Evolutionary conservation across 2,888 invertebrate genomes (phyloP).

Genomic region (Melinaea menophilus): DNA sequence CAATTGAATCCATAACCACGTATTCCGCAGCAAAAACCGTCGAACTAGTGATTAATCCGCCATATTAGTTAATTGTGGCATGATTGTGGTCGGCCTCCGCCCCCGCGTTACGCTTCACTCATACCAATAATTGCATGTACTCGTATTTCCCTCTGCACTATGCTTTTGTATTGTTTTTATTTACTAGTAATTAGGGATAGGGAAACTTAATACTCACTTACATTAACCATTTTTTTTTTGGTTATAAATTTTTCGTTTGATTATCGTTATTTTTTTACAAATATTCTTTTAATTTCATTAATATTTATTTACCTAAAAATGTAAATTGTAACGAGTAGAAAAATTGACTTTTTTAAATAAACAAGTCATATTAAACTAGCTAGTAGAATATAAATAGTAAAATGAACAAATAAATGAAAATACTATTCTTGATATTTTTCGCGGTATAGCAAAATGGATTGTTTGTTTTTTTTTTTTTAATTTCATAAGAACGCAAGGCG

Average conservation of each 20-base stretch:
- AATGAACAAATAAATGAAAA: too few relatives aligned
- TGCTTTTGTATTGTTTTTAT: slow-evolving; percentile 24
- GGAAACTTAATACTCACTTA: too few relatives aligned
- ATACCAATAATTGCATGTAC: slow-evolving; percentile 37
- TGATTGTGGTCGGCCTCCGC: slow-evolving; percentile 42
- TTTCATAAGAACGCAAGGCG: slow-evolving; percentile 41
- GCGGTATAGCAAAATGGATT: neutral
- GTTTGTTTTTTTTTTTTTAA: slow-evolving; percentile 27
- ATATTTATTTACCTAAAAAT: too few relatives aligned
- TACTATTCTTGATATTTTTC: too few relatives aligned
- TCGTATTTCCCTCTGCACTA: slow-evolving; percentile 18
- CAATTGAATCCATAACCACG: slow-evolving; percentile 15
- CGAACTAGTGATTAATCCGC: slow-evolving; percentile 57
- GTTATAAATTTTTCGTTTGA: too few relatives aligned
- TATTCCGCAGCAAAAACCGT: slow-evolving; percentile 35
- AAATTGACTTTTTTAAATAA: too few relatives aligned
- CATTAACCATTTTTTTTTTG: too few relatives aligned
- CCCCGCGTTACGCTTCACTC: slow-evolving; percentile 43
- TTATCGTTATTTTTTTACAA: too few relatives aligned
- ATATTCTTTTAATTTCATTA: too few relatives aligned
- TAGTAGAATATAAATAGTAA: too few relatives aligned
- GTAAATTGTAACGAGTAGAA: too few relatives aligned
- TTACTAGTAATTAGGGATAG: neutral
- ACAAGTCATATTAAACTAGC: too few relatives aligned
- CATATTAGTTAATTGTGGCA: slow-evolving; percentile 61